Percentiles rank a stretch among this genome's conserved stretches.
These are phyloP conservation scores for Discoglossus pictus DNA, from an alignment of 2,797 vertebrate genomes.

Conservation along the genomic window DNA sequence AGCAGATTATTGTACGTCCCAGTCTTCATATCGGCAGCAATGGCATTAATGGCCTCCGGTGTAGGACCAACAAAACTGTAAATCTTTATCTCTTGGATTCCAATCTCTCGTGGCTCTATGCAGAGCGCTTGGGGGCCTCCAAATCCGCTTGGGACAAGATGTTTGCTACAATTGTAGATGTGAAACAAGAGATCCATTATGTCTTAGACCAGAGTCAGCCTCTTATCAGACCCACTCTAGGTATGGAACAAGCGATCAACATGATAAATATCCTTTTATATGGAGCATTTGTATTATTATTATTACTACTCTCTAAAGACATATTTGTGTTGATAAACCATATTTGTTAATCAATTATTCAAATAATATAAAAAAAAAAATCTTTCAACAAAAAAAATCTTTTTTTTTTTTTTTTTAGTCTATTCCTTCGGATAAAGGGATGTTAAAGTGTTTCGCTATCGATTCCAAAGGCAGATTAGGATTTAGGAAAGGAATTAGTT, in stretches of 20 bases:
- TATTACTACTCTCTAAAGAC: too few species aligned
- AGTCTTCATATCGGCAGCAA: slow-evolving; percentile 54
- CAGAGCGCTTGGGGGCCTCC: slow-evolving; percentile 82
- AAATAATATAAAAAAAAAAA: too few species aligned
- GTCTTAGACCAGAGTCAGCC: slow-evolving; percentile 76
- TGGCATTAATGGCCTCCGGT: slow-evolving; percentile 82
- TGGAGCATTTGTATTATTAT: too few species aligned
- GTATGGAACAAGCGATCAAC: slow-evolving; percentile 64
- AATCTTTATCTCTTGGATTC: slow-evolving; percentile 91
- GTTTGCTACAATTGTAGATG: slow-evolving; percentile 87
- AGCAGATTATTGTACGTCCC: slow-evolving; percentile 61
- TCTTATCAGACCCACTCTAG: slow-evolving; percentile 74
- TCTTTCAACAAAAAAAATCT: too few species aligned
- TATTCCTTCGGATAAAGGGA: too few species aligned
- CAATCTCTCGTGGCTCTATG: slow-evolving; percentile 87
- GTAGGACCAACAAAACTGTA: slow-evolving; percentile 94
- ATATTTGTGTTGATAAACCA: too few species aligned
- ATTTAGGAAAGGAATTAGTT: too few species aligned
- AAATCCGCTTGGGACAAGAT: slow-evolving; percentile 60
- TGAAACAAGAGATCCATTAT: slow-evolving; percentile 90
- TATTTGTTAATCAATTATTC: too few species aligned
- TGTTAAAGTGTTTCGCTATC: too few species aligned
- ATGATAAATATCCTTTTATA: too few species aligned
- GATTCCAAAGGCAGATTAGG: too few species aligned
- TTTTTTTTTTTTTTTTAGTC: too few species aligned